These are phyloP conservation scores for Bradypodion ventrale DNA, from an alignment of 2,797 vertebrate species.

Conservation along the genomic window DNA sequence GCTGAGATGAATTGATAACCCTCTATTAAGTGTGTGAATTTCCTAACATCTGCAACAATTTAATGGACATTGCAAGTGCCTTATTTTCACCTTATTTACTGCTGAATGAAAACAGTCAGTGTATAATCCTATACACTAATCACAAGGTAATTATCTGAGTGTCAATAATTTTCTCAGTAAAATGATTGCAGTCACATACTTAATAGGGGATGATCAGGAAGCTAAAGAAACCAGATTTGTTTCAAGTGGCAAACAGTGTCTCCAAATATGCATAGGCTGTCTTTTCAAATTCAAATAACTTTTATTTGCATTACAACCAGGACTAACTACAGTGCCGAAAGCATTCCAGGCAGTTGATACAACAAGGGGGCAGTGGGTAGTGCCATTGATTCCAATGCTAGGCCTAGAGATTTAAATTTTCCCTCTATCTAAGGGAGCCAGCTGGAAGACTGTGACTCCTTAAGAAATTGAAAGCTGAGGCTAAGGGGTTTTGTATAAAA, in stretches of 20 bases:
- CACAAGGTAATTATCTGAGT: background rate
- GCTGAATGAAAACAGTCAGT: background rate
- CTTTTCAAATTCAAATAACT: no score
- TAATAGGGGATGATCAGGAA: background rate
- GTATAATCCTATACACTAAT: background rate
- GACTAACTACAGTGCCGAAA: no score
- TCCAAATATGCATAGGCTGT: background rate
- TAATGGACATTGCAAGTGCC: background rate
- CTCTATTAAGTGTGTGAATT: slow-evolving; percentile 9
- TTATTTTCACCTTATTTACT: background rate
- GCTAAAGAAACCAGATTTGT: background rate
- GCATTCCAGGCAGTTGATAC: no score
- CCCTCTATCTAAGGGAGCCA: no score
- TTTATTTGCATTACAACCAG: no score
- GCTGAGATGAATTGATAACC: slow-evolving; percentile 19
- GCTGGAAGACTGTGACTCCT: no score
- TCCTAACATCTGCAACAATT: background rate
- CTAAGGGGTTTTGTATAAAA: no score
- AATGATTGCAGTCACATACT: background rate
- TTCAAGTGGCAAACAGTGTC: no score
- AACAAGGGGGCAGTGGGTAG: no score
- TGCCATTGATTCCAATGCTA: no score
- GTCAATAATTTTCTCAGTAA: background rate
- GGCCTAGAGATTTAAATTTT: no score
- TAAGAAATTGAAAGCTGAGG: no score